Evolutionary conservation across 2,797 vertebrate genomes (phyloP).

Genomic region (Pelodytes ibericus): DNA sequence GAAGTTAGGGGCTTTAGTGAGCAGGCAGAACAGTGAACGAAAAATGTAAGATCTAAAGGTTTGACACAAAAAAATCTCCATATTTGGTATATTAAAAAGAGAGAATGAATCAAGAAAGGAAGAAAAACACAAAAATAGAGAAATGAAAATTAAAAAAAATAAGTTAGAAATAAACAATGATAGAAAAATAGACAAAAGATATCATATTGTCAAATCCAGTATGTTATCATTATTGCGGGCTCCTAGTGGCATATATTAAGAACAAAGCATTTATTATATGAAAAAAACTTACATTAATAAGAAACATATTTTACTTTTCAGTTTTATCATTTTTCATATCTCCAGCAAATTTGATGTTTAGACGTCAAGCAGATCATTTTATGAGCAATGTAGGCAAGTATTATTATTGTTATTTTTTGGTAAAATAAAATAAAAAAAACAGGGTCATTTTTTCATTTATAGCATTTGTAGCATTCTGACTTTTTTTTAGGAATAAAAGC

Average conservation of each 20-base stretch:
- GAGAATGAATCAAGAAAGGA: conserved; percentile 35
- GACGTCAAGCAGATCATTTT: background rate
- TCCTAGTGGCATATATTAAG: background rate
- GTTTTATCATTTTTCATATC: background rate
- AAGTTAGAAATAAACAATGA: conserved; percentile 38
- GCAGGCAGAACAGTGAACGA: conserved; percentile 34
- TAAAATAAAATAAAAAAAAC: no score
- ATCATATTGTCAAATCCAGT: conserved; percentile 18
- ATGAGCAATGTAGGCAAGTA: no score
- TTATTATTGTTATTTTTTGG: no score
- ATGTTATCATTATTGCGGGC: background rate
- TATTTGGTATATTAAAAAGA: conserved; percentile 7
- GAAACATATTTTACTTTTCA: background rate
- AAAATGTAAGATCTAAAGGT: conserved; percentile 24
- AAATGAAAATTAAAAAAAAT: conserved; percentile 29
- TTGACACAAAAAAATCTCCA: conserved; percentile 50
- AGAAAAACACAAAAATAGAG: conserved; percentile 12
- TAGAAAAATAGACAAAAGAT: conserved; percentile 26
- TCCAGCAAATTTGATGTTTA: background rate
- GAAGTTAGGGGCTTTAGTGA: conserved; percentile 12
- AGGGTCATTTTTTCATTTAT: background rate
- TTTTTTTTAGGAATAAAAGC: background rate
- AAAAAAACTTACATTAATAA: background rate
- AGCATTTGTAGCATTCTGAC: no score
- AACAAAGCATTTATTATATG: background rate